Evolutionary conservation across 2,113 vertebrate genomes (phyloP).

Genomic region (Egretta garzetta): DNA sequence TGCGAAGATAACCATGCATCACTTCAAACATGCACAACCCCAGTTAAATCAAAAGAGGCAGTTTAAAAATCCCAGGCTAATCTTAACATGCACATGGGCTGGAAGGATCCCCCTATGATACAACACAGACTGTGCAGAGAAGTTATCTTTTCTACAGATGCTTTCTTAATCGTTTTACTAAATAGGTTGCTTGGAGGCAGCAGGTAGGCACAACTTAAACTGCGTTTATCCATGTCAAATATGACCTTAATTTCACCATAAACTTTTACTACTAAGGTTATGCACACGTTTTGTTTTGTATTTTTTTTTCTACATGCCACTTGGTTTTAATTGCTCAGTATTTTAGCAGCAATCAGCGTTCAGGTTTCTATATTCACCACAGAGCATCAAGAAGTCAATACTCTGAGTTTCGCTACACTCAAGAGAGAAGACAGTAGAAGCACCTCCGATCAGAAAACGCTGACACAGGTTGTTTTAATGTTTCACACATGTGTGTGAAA

Average conservation of each 20-base stretch:
- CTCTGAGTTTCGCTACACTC: not conserved
- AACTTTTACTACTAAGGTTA: not conserved
- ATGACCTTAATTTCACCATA: not conserved
- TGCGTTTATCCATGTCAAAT: not conserved
- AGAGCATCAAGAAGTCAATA: not conserved
- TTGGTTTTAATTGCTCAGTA: not conserved
- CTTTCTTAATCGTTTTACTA: not conserved
- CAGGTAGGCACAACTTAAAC: not conserved
- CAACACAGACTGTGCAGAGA: not conserved
- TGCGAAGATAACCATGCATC: not conserved
- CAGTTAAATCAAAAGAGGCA: not conserved
- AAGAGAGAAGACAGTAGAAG: not conserved
- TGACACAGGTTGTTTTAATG: not conserved
- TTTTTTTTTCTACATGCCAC: not conserved
- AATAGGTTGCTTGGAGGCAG: not conserved
- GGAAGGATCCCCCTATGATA: not conserved
- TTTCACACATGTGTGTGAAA: not conserved
- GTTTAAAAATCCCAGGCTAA: not conserved
- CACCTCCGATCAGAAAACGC: not conserved
- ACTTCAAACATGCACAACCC: not conserved
- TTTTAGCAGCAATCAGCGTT: not conserved
- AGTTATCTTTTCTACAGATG: not conserved
- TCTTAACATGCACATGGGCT: accelerated
- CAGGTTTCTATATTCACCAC: not conserved
- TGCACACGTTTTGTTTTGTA: accelerated